Conservation (phyloP, 2,888 invertebrate genomes). For the Cantharis flavilabris region DNA sequence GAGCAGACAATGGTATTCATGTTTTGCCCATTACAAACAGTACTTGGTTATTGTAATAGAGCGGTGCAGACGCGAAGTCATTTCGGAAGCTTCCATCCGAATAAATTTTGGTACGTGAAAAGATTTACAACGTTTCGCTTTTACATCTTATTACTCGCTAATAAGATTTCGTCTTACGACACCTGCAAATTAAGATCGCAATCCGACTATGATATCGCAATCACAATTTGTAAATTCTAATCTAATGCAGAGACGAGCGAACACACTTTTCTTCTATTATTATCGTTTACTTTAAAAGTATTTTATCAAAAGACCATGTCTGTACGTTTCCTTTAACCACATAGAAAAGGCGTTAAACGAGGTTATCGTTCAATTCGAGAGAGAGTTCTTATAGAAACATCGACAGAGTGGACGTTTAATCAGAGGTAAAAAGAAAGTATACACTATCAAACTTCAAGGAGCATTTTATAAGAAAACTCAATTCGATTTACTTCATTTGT, state of each 20-base stretch:
- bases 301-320: slow-evolving; percentile 1
- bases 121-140: slow-evolving; percentile 8
- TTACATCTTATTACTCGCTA: not conserved
- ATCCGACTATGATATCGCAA: not conserved
- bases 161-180: not conserved
- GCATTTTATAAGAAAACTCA: not conserved
- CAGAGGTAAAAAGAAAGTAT: slow-evolving; percentile 10
- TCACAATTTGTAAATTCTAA: slow-evolving; percentile 1
- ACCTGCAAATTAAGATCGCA: not conserved
- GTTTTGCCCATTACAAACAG: not conserved
- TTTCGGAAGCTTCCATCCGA: slow-evolving; percentile 8
- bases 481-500: not conserved
- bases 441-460: not conserved
- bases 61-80: slow-evolving; percentile 5
- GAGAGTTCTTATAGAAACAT: not conserved
- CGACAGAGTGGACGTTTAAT: slow-evolving; percentile 8
- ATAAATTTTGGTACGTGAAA: slow-evolving; percentile 13
- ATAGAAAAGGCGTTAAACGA: slow-evolving; percentile 2
- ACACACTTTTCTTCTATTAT: not conserved
- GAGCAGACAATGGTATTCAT: slow-evolving; percentile 1
- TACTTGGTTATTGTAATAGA: slow-evolving; percentile 10
- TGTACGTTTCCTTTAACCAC: not conserved
- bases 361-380: slow-evolving; percentile 8
- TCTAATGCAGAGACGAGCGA: not conserved
- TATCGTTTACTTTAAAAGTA: slow-evolving; percentile 1